These are phyloP conservation scores for Pogonophryne albipinna DNA, from an alignment of 2,797 vertebrate species.

Conservation along the genomic window DNA sequence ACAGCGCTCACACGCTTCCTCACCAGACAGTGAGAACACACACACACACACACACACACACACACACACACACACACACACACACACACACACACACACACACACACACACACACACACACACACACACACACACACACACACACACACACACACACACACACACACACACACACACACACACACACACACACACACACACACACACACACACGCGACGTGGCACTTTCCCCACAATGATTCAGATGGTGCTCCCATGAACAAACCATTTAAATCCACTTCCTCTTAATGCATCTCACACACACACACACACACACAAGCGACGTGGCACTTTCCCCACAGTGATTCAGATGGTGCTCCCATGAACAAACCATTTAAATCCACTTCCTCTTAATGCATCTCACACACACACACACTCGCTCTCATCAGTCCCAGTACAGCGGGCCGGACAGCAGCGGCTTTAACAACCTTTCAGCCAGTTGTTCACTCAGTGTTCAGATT, in stretches of 20 bases:
- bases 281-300: constrained; percentile 58
- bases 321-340: constrained; percentile 4
- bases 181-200: no score
- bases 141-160: no score
- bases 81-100: constrained; percentile 23
- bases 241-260: constrained; percentile 29
- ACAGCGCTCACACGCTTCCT: constrained; percentile 91
- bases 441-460: constrained; percentile 57
- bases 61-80: background rate
- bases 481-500: constrained; percentile 71
- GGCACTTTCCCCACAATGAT: constrained; percentile 11
- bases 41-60: constrained; percentile 19
- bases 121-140: no score
- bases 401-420: background rate
- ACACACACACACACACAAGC: background rate
- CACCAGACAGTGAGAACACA: constrained; percentile 91
- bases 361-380: constrained; percentile 52
- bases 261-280: constrained; percentile 62
- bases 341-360: constrained; percentile 35
- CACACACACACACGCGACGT: background rate
- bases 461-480: constrained; percentile 71
- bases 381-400: constrained; percentile 67
- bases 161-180: no score
- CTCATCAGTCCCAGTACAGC: constrained; percentile 74
- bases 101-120: no score